Conservation (phyloP, 2,113 vertebrate genomes). For the Acinonyx jubatus region DNA sequence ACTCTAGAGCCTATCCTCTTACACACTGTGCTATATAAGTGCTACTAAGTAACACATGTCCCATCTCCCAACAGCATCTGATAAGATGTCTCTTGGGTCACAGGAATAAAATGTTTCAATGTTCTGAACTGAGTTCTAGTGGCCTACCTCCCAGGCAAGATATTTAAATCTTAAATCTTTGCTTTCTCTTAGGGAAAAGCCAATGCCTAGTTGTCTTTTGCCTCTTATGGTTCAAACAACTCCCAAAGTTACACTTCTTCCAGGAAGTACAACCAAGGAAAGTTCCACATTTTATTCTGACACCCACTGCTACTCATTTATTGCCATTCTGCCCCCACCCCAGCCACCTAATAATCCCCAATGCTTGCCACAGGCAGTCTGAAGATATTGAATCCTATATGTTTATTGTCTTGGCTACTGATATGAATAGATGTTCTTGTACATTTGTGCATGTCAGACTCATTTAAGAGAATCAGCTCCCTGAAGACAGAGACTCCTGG, state of each 20-base stretch:
- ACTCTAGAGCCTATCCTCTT: not conserved
- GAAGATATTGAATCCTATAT: not conserved
- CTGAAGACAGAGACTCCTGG: not conserved
- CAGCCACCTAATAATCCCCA: not conserved
- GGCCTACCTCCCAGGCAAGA: not conserved
- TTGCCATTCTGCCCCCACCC: not conserved
- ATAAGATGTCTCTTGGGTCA: not conserved
- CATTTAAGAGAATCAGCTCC: conserved; percentile 20
- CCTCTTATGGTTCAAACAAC: not conserved
- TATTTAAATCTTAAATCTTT: not conserved
- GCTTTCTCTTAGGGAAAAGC: not conserved
- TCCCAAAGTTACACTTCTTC: not conserved
- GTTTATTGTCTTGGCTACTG: not conserved
- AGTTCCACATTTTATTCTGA: not conserved
- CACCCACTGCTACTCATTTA: not conserved
- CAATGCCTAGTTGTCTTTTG: not conserved
- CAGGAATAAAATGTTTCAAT: conserved; percentile 29
- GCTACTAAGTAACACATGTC: not conserved
- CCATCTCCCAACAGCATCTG: not conserved
- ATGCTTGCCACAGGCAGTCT: not conserved
- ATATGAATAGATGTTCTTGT: conserved; percentile 21
- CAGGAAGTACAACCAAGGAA: conserved; percentile 6
- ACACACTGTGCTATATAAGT: not conserved
- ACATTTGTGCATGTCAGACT: not conserved
- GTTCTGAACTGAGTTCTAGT: not conserved